A percentile compares a stretch with the other conserved stretches of the same genome.
phyloP scores from a whole-genome alignment of 1,140 invertebrate species.

The Aphidius ervi region DNA sequence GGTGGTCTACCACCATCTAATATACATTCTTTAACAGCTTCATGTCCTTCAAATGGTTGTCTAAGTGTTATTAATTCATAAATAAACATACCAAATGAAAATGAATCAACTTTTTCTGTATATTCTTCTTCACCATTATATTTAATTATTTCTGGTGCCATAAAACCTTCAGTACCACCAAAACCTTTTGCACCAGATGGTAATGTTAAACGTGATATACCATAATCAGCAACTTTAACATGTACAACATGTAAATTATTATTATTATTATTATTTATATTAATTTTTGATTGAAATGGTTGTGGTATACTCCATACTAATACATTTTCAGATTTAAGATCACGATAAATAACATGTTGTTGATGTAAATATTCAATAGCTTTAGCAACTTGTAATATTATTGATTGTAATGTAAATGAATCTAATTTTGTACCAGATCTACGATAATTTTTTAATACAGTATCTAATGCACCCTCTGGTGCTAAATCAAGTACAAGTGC shows the following conservation, averaged over 20 bases:
- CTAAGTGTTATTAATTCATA: constrained; percentile 93
- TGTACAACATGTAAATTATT: constrained; percentile 63
- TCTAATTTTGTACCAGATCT: constrained; percentile 78
- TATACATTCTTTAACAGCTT: constrained; percentile 93
- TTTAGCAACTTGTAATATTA: constrained; percentile 86
- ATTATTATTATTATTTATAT: constrained; percentile 46
- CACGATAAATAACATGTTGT: constrained; percentile 90
- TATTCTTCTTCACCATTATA: constrained; percentile 99
- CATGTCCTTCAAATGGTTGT: constrained; percentile 91
- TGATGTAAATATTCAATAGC: constrained; percentile 95
- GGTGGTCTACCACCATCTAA: constrained; percentile 89
- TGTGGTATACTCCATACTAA: constrained; percentile 91
- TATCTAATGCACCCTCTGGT: constrained; percentile 84
- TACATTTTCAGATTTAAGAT: constrained; percentile 98
- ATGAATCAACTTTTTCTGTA: constrained; percentile 97
- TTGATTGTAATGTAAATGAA: constrained; percentile 75
- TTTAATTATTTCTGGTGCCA: constrained; percentile 97
- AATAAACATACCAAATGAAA: constrained; percentile 99
- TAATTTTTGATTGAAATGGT: constrained; percentile 55
- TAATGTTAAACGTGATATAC: constrained; percentile 82
- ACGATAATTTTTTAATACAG: constrained; percentile 75
- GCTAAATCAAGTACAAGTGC: constrained; percentile 88
- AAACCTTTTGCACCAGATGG: constrained; percentile 95
- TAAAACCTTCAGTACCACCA: constrained; percentile 95
- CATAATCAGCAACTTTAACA: constrained; percentile 94